A percentile compares a stretch with the other conserved stretches of the same genome.
Evolutionary conservation across 2,888 invertebrate species (phyloP).

Genomic region (Sarcophaga subvicina): DNA sequence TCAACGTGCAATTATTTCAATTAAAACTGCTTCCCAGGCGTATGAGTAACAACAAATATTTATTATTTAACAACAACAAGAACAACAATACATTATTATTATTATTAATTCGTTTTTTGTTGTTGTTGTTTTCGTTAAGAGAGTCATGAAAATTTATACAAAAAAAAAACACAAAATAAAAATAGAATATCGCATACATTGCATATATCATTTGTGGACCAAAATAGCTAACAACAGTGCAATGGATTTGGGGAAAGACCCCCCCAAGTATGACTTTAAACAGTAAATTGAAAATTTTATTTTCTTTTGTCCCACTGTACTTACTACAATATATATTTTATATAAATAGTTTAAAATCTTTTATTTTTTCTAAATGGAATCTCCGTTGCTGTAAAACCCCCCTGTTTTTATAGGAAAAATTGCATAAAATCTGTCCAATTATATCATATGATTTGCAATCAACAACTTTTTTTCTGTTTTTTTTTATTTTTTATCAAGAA

Average conservation of each 20-base stretch:
- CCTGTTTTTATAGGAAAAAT: background rate
- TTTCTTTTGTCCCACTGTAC: conserved; percentile 18
- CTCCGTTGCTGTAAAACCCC: background rate
- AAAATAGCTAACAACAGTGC: too few species aligned
- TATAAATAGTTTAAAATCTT: background rate
- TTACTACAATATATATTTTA: background rate
- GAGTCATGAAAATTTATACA: conserved; percentile 62
- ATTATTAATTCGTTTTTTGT: too few species aligned
- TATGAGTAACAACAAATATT: conserved; percentile 76
- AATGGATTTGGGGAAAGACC: too few species aligned
- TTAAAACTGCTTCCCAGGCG: conserved; percentile 81
- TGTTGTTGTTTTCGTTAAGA: background rate
- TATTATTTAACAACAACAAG: conserved; percentile 46
- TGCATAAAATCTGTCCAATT: conserved; percentile 41
- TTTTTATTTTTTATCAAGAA: background rate
- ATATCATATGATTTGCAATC: conserved; percentile 20
- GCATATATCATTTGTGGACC: too few species aligned
- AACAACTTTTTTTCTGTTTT: background rate
- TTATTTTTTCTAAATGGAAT: background rate
- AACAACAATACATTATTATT: conserved; percentile 37
- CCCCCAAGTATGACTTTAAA: too few species aligned
- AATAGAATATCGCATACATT: background rate
- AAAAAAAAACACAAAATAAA: conserved; percentile 31
- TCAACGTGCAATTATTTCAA: conserved; percentile 82
- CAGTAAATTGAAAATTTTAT: too few species aligned